Evolutionary conservation across 2,888 invertebrate species (phyloP).

Genomic region (Pycnomerus fuliginosus): DNA sequence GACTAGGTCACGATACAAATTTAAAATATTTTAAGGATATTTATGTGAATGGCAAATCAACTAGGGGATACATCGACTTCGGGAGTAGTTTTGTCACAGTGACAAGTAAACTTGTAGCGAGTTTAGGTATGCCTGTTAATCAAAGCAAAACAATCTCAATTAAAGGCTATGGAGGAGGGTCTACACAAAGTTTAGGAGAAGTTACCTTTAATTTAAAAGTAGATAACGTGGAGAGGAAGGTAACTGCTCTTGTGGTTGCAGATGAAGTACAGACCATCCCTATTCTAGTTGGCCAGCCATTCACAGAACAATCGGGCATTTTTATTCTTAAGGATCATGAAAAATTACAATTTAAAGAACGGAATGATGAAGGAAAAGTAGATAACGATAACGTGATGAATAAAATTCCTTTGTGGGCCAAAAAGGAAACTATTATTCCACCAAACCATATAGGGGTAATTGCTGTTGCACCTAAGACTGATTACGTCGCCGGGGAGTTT

Average conservation of each 20-base stretch:
- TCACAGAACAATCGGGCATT: not conserved
- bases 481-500: too few relatives aligned
- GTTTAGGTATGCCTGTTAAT: not conserved
- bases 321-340: not conserved
- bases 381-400: too few relatives aligned
- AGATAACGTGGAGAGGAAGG: not conserved
- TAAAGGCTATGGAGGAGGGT: not conserved
- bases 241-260: not conserved
- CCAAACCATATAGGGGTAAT: not conserved
- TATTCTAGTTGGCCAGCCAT: not conserved
- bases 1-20: not conserved
- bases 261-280: not conserved
- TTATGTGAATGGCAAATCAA: not conserved
- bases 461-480: not conserved
- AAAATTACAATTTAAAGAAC: not conserved
- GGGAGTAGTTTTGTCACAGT: constrained; percentile 5
- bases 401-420: not conserved
- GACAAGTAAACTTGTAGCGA: not conserved
- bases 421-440: not conserved
- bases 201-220: not conserved
- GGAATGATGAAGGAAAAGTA: not conserved
- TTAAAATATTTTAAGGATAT: constrained; percentile 6
- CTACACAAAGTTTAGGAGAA: not conserved
- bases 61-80: constrained; percentile 1
- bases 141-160: not conserved